Evolutionary conservation across 2,113 vertebrate species (phyloP).

Genomic region (Syngnathus scovelli): DNA sequence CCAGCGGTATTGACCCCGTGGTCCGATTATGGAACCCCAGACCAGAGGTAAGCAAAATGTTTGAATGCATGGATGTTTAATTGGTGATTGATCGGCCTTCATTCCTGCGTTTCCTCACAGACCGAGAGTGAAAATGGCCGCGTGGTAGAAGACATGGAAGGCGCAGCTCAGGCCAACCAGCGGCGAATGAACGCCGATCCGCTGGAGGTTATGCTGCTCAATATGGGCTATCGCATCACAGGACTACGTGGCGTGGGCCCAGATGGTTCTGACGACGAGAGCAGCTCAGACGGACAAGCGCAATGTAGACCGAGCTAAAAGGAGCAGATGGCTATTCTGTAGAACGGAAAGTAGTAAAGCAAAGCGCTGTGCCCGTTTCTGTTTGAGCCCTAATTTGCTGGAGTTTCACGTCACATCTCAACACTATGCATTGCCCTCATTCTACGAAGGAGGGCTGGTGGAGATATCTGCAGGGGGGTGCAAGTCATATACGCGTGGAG

Average conservation of each 20-base stretch:
- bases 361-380: constrained; percentile 40
- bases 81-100: neutral
- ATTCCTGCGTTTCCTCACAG: constrained; percentile 56
- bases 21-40: constrained; percentile 93
- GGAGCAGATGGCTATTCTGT: constrained; percentile 27
- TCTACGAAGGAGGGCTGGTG: constrained; percentile 35
- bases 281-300: constrained; percentile 92
- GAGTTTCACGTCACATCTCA: constrained; percentile 54
- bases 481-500: constrained; percentile 18
- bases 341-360: constrained; percentile 55
- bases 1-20: constrained; percentile 94
- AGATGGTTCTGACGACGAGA: constrained; percentile 90
- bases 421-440: constrained; percentile 61
- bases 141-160: constrained; percentile 95
- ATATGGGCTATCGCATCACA: constrained; percentile 98
- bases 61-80: neutral
- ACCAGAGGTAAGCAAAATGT: constrained; percentile 79
- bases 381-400: constrained; percentile 45
- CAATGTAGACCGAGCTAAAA: constrained; percentile 96
- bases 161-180: constrained; percentile 95
- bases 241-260: constrained; percentile 85
- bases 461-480: constrained; percentile 52
- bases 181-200: constrained; percentile 95
- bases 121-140: constrained; percentile 84
- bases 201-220: constrained; percentile 94